Conservation (phyloP, 2,113 vertebrate species). For the Felis chaus region DNA sequence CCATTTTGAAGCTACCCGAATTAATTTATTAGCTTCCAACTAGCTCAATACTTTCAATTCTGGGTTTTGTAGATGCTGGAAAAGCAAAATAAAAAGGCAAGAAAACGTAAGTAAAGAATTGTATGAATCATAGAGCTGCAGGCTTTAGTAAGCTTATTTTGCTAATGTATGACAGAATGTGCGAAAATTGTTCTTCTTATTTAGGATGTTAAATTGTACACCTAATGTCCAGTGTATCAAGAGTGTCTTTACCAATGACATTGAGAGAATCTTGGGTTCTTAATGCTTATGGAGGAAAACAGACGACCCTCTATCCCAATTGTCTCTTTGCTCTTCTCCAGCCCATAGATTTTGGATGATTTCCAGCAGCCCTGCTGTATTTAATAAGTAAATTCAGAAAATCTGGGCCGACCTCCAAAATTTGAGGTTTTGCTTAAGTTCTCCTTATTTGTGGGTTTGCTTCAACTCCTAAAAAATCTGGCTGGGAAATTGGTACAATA, state of each 20-base stretch:
- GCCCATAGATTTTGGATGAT: slow-evolving; percentile 84
- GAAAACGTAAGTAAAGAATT: neutral
- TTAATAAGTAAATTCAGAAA: slow-evolving; percentile 93
- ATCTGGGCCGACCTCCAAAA: slow-evolving; percentile 90
- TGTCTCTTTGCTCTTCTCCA: slow-evolving; percentile 80
- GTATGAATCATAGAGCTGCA: slow-evolving; percentile 32
- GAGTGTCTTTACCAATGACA: slow-evolving; percentile 65
- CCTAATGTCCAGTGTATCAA: slow-evolving; percentile 48
- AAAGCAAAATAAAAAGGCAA: slow-evolving; percentile 55
- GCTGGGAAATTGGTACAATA: slow-evolving; percentile 73
- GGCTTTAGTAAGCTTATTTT: slow-evolving; percentile 26
- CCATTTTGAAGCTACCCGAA: slow-evolving; percentile 56
- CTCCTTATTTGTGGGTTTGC: slow-evolving; percentile 87
- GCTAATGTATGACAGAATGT: slow-evolving; percentile 32
- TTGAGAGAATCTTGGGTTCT: slow-evolving; percentile 70
- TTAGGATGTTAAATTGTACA: neutral
- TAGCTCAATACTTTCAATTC: slow-evolving; percentile 35
- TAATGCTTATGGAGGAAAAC: slow-evolving; percentile 78
- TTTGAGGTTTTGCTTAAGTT: slow-evolving; percentile 88
- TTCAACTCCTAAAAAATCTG: slow-evolving; percentile 80
- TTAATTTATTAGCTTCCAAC: slow-evolving; percentile 34
- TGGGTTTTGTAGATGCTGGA: neutral
- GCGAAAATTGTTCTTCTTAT: neutral
- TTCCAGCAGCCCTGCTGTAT: slow-evolving; percentile 90
- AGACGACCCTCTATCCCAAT: slow-evolving; percentile 74